Conservation (phyloP, 2,113 vertebrate genomes). For the Serilophus lunatus region DNA sequence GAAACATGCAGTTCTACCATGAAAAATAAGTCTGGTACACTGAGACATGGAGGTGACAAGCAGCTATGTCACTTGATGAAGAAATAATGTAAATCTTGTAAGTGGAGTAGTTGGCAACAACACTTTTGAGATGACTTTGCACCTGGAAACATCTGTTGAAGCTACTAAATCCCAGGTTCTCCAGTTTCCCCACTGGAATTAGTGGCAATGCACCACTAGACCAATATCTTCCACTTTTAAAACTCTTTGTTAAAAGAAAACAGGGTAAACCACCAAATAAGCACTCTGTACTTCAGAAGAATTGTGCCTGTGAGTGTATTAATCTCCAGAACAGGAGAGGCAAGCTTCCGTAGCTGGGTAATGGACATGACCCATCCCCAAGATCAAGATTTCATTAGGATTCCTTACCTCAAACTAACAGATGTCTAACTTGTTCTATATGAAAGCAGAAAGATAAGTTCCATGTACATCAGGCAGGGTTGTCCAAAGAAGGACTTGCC, state of each 20-base stretch:
- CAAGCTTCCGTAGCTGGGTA: not conserved
- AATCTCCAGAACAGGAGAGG: not conserved
- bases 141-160: not conserved
- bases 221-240: not conserved
- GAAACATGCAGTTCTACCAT: not conserved
- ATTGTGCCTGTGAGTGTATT: not conserved
- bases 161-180: not conserved
- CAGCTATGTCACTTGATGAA: not conserved
- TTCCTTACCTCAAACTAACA: not conserved
- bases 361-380: rapidly evolving
- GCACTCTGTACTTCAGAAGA: not conserved
- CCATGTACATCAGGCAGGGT: not conserved
- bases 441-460: not conserved
- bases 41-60: not conserved
- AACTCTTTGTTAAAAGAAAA: not conserved
- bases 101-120: not conserved
- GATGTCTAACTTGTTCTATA: not conserved
- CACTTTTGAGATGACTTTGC: not conserved
- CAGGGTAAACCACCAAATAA: not conserved
- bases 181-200: not conserved
- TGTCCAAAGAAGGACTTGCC: not conserved
- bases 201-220: not conserved
- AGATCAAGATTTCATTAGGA: not conserved
- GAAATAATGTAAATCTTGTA: not conserved
- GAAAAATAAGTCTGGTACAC: not conserved